Evolutionary conservation across 2,888 invertebrate species (phyloP).

Genomic region (Drosophila ezoana): DNA sequence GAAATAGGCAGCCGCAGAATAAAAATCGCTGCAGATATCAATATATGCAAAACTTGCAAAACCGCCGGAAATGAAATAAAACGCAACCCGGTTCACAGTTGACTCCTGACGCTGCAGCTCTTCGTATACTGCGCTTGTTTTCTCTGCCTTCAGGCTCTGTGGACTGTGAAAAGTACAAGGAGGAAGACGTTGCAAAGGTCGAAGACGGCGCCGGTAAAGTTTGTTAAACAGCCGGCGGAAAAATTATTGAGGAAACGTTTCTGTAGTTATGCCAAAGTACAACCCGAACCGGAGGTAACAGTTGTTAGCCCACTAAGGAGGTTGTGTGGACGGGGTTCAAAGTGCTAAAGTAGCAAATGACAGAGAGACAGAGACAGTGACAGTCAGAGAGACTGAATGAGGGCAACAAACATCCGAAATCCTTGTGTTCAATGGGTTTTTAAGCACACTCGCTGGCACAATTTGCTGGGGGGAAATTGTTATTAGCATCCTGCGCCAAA

Average conservation of each 20-base stretch:
- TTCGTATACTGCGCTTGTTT: constrained; percentile 22
- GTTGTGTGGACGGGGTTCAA: constrained; percentile 20
- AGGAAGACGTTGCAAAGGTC: constrained; percentile 10
- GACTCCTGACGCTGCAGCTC: background rate
- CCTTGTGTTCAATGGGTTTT: constrained; percentile 47
- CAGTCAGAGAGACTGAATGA: background rate
- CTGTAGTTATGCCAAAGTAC: constrained; percentile 22
- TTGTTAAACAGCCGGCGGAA: constrained; percentile 59
- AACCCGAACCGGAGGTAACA: constrained; percentile 41
- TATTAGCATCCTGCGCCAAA: constrained; percentile 55
- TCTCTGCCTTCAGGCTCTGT: constrained; percentile 22
- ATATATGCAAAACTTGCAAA: constrained; percentile 25
- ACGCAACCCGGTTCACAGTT: constrained; percentile 14
- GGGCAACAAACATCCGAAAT: constrained; percentile 5
- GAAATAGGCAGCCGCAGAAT: constrained; percentile 10
- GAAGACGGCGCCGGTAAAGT: constrained; percentile 44
- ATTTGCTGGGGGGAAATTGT: constrained; percentile 37
- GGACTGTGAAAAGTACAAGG: constrained; percentile 29
- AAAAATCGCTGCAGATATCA: constrained; percentile 32
- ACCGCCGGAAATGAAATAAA: constrained; percentile 57
- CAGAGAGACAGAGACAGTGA: background rate
- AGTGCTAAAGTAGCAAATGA: constrained; percentile 30
- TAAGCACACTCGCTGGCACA: constrained; percentile 38
- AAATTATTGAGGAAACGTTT: constrained; percentile 60
- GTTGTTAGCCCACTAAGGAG: constrained; percentile 32